Conservation (phyloP, 1,140 invertebrate species). For the Ips nitidus region DNA sequence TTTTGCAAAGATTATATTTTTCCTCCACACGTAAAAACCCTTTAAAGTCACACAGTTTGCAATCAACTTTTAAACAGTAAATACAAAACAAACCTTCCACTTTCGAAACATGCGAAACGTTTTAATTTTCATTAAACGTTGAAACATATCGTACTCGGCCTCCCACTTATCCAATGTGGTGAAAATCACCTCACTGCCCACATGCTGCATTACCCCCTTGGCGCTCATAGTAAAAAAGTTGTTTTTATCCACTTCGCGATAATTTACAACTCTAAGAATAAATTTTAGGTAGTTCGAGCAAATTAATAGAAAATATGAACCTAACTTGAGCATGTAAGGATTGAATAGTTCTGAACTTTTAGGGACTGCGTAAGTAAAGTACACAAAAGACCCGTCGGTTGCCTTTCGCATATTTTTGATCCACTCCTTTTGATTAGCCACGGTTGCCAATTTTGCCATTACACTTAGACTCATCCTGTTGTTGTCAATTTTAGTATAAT, state of each 20-base stretch:
- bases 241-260: constrained; percentile 58
- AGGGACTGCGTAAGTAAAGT: constrained; percentile 69
- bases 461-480: background rate
- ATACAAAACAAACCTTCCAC: constrained; percentile 62
- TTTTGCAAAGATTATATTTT: constrained; percentile 71
- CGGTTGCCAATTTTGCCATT: constrained; percentile 37
- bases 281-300: background rate
- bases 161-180: constrained; percentile 70
- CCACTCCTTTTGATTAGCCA: constrained; percentile 57
- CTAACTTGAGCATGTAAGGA: constrained; percentile 65
- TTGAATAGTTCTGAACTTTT: constrained; percentile 68
- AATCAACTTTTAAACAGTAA: background rate
- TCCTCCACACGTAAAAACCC: constrained; percentile 78
- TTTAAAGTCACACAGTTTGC: constrained; percentile 7
- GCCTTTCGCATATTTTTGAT: constrained; percentile 57
- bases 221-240: constrained; percentile 70
- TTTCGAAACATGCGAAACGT: constrained; percentile 71
- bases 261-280: constrained; percentile 61
- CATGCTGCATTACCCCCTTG: constrained; percentile 70
- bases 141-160: constrained; percentile 68
- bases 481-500: background rate
- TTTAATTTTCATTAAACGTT: constrained; percentile 69
- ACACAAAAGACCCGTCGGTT: constrained; percentile 61
- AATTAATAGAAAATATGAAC: constrained; percentile 15
- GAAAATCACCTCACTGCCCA: constrained; percentile 64